phyloP scores from a whole-genome alignment of 2,888 invertebrate genomes.

The Prenolepis imparis region DNA sequence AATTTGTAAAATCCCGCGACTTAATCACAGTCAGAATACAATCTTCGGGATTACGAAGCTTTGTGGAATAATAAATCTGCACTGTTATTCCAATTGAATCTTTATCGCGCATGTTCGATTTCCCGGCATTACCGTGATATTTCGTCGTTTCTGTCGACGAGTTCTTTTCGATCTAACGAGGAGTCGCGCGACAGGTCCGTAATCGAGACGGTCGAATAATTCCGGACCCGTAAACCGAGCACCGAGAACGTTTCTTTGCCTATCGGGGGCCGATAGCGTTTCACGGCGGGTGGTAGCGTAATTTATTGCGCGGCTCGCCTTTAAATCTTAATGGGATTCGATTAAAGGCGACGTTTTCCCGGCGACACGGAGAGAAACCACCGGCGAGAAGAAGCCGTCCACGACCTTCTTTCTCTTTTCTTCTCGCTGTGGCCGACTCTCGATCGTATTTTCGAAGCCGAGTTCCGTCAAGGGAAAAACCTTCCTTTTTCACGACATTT shows the following conservation, averaged over 20 bases:
- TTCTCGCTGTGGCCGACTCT: slow-evolving; percentile 59
- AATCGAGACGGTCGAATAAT: slow-evolving; percentile 74
- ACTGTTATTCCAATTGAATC: slow-evolving; percentile 1
- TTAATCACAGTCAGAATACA: not conserved
- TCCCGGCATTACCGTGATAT: slow-evolving; percentile 9
- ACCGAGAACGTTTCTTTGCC: slow-evolving; percentile 76
- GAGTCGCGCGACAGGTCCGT: slow-evolving; percentile 72
- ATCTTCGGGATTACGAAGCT: not conserved
- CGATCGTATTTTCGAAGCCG: slow-evolving; percentile 72
- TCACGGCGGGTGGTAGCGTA: slow-evolving; percentile 77
- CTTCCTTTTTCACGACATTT: slow-evolving; percentile 55
- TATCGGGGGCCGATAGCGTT: slow-evolving; percentile 78
- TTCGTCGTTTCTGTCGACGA: slow-evolving; percentile 34
- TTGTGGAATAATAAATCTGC: slow-evolving; percentile 19
- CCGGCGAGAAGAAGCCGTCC: slow-evolving; percentile 56
- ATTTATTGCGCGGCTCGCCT: slow-evolving; percentile 80
- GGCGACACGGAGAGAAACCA: slow-evolving; percentile 74
- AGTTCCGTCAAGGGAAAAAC: slow-evolving; percentile 60
- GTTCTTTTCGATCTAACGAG: slow-evolving; percentile 69
- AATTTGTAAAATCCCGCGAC: not conserved
- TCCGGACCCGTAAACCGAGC: slow-evolving; percentile 72
- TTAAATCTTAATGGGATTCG: slow-evolving; percentile 83
- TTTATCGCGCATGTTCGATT: slow-evolving; percentile 24
- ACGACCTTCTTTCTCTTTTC: slow-evolving; percentile 49
- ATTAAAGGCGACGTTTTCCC: slow-evolving; percentile 80